Base-by-base conservation (phyloP, 2,113 vertebrate genomes). In the Charadrius vociferus region DNA sequence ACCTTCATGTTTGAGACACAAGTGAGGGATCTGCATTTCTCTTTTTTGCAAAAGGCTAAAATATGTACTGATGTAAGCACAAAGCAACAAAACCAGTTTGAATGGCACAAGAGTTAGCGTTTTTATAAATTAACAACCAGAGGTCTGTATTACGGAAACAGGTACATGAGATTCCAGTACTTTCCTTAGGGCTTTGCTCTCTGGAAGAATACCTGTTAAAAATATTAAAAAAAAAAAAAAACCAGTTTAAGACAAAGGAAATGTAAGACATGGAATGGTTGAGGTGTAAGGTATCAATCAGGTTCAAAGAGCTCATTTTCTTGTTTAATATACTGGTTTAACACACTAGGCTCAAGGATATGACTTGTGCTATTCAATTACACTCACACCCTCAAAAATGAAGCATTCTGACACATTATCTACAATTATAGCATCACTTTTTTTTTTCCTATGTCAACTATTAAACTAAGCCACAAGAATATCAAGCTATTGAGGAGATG, bases 141-240 rank as follows among this genome's bases (percentile, higher is more conserved):
- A 96, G 84, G 94, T 98, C 94, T 90, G 97, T 94, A 95, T 98
- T 93, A 97, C 56, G 94, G 82, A 89, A 95, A 95, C 83, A 94
- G 95, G 88, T 96, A 93, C 20, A 56, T 55, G 85, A 97, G 82
- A 96, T 97, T 98, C 97, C 98, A 98, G 97, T 97, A 90, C 95
- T 97, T 97, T 96, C 95, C 96, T 99, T 97, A 99, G 97, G 99
- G 99, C 93, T 99, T 99, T 23, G 99, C 99, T 98, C 98, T 98
- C 97, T 99, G 99, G 94, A 99, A 99, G 95, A 99, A 99, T 32
- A 98, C 99, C 99, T 99, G 98, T 81, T 58, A 93, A 93, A 58
- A 72, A 80, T 56, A 68, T 65, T 58, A 27, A 18, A 81, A 12
- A 58, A 12, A 58, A 77, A 22, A 26, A 58, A 12, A 58, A 77